A percentile compares a stretch with the other conserved stretches of the same genome.
These are phyloP conservation scores for Parotia lawesii DNA, from an alignment of 2,113 vertebrate species.

Conservation along the genomic window DNA sequence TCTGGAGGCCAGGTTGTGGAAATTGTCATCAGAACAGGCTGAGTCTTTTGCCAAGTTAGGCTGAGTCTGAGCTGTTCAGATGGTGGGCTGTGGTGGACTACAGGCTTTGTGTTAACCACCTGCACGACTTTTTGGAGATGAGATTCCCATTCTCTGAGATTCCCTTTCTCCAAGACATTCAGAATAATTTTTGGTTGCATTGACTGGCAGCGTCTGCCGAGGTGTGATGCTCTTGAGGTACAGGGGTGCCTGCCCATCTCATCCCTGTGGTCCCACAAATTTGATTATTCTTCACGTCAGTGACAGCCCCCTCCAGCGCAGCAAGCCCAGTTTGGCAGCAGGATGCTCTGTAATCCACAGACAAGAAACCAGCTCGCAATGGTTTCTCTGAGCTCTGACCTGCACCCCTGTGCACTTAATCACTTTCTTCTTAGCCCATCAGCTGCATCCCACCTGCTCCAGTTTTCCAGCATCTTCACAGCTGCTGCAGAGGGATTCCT, in stretches of 20 bases:
- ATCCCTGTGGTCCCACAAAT: no score
- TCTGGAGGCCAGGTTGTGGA: not conserved
- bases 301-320: not conserved
- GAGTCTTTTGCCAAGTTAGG: not conserved
- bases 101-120: not conserved
- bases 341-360: not conserved
- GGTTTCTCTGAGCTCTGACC: not conserved
- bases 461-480: not conserved
- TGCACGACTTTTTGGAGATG: not conserved
- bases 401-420: not conserved
- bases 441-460: not conserved
- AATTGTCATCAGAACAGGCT: no score
- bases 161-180: not conserved
- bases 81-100: not conserved
- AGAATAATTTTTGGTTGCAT: not conserved
- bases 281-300: not conserved
- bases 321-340: not conserved
- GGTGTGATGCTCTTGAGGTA: not conserved
- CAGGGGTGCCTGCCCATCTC: not conserved
- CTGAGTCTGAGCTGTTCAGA: not conserved
- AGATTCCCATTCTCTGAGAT: not conserved
- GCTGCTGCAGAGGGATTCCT: not conserved
- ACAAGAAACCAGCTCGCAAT: not conserved
- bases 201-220: not conserved
- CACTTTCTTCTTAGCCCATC: not conserved